These are phyloP conservation scores for Leptopilina drosophilae DNA, from an alignment of 2,888 invertebrate genomes.

Conservation along the genomic window DNA sequence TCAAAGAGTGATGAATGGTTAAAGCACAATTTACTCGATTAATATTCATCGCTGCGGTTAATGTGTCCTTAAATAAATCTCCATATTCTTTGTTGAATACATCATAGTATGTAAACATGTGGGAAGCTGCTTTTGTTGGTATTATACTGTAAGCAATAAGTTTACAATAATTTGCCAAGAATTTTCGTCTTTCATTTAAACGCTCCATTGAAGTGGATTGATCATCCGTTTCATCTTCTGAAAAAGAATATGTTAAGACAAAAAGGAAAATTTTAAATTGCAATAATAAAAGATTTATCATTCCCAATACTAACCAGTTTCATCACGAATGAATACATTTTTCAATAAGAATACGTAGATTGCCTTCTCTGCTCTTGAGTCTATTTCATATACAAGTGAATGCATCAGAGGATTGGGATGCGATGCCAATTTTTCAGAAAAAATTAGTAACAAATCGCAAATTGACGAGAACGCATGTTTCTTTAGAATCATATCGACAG, in stretches of 20 bases:
- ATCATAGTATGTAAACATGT: slow-evolving; percentile 98
- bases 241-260: slow-evolving; percentile 53
- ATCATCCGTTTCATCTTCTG: slow-evolving; percentile 87
- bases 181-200: slow-evolving; percentile 96
- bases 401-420: slow-evolving; percentile 79
- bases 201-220: slow-evolving; percentile 97
- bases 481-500: slow-evolving; percentile 63
- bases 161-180: slow-evolving; percentile 98
- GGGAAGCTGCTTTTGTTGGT: slow-evolving; percentile 93
- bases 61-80: slow-evolving; percentile 97
- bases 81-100: slow-evolving; percentile 99
- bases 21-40: slow-evolving; percentile 97
- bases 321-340: slow-evolving; percentile 94
- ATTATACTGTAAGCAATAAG: slow-evolving; percentile 98
- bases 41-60: slow-evolving; percentile 97
- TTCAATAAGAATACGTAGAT: slow-evolving; percentile 94
- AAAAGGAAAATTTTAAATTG: neutral
- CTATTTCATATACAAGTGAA: slow-evolving; percentile 88
- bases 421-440: slow-evolving; percentile 88
- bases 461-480: slow-evolving; percentile 92
- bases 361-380: slow-evolving; percentile 86
- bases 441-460: slow-evolving; percentile 95
- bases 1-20: slow-evolving; percentile 94
- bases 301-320: slow-evolving; percentile 83
- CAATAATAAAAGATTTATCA: neutral